phyloP scores from a whole-genome alignment of 2,888 invertebrate genomes.

The Eupelmus urozonus region DNA sequence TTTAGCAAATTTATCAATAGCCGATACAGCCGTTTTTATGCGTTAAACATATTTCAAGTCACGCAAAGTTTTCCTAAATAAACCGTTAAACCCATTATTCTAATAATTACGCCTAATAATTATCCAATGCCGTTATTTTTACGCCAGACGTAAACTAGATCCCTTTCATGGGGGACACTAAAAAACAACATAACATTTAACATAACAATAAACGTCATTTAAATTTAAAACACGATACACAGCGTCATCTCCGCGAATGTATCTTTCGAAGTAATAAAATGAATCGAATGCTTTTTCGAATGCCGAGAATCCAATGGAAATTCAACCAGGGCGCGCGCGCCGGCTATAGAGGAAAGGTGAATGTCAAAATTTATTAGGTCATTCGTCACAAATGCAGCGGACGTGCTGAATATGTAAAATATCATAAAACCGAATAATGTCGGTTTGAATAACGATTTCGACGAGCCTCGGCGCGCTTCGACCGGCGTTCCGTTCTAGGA shows the following conservation, averaged over 20 bases:
- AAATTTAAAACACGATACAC: slow-evolving; percentile 1
- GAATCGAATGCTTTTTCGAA: slow-evolving; percentile 31
- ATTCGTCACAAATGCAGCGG: slow-evolving; percentile 49
- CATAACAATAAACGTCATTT: neutral
- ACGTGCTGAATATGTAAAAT: slow-evolving; percentile 56
- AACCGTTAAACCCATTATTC: no score
- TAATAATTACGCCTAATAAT: no score
- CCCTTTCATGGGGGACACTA: no score
- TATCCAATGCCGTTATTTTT: no score
- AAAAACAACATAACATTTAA: neutral
- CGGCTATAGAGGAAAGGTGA: slow-evolving; percentile 25
- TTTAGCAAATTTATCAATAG: no score
- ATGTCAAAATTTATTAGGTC: slow-evolving; percentile 55
- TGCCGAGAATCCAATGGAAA: slow-evolving; percentile 14
- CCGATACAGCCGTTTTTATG: no score
- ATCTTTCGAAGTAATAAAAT: slow-evolving; percentile 13
- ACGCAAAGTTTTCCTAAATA: no score
- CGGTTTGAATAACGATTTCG: slow-evolving; percentile 57
- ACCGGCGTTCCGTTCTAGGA: neutral
- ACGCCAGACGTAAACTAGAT: no score
- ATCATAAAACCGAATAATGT: slow-evolving; percentile 54
- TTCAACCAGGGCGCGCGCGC: neutral
- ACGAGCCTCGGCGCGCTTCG: no score
- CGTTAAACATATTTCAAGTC: no score
- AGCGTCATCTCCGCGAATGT: no score